Evolutionary conservation across 2,113 vertebrate species (phyloP), one percentile per base, ranked within the genome.

Genomic region (Cheirogaleus medius): DNA sequence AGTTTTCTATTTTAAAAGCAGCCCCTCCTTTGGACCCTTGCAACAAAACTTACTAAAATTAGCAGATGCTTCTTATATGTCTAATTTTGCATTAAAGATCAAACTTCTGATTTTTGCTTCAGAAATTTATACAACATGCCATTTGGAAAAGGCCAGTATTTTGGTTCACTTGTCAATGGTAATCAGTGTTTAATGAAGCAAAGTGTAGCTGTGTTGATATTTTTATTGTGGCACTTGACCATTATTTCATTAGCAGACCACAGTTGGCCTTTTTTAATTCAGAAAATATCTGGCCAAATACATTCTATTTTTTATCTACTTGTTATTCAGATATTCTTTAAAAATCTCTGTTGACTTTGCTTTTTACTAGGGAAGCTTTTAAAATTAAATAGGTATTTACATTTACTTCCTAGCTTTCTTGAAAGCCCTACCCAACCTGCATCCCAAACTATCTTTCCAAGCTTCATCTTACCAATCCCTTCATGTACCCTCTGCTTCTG

Each of bases 111-210:
- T 76, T 64, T 93, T 89, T 95, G 39, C 54, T 80, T 71, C 25
- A 68, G 82, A 87, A 90, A 90, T 89, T 80, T 91, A 82, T 73
- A 64, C 60, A 76, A 34, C 84, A 82, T 10, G 47, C 18, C 64
- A 74, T 82, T 95, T 97, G 68, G 58, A 71, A 94, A 84, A 94
- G 88, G n/a, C 71, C 74, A 83, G 83, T 96, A 80, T 82, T 95
- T 91, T 95, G 87, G 34, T 87, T 95, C 84, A 82, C 47, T 95
- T 97, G 91, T 87, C 87, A 71, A 42, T 58, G 81, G 10, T n/a
- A 96, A 88, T 96, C 66, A 69, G 42, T 60, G 71, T 66, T 97
- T 97, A 93, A 94, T 85, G 90, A 92, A 93, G 87, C 15, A 74
- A 87, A 93, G 49, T 68, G 78, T 95, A 73, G 49, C 58, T 58